Base-by-base conservation (phyloP, 2,113 vertebrate genomes). In the Dasyornis broadbenti region DNA sequence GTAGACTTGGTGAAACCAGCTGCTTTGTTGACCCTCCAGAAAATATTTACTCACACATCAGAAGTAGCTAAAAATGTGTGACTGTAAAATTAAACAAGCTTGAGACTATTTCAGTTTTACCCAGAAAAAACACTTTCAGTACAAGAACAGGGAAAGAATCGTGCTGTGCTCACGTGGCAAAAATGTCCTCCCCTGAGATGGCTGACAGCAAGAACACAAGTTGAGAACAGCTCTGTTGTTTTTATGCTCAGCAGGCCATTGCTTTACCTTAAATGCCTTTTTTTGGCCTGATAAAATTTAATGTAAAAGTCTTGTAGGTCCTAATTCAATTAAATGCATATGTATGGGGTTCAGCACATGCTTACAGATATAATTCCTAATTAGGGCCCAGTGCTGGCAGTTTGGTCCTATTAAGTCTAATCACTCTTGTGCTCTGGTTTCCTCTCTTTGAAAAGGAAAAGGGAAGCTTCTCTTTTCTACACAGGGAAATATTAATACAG, bases 391-490 rank as follows among this genome's bases (percentile, higher is more conserved):
- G 31, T 61, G 70, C 82, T 96, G 82, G 75, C 49, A 82, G 27
- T 94, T 89, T 71, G 61, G 75, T 72, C 31, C 26, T 78, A 39
- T 79, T 72, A 94, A 69, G n/a, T 78, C 56, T 49, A 69, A 91
- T 91, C 28, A 60, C 15, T 82, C 64, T 63, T 78, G 31, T 90
- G 40, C 40, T 71, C 26, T 89, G 71, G 2, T 70, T 90, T 89
- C 82, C 33, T 71, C 39, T 75, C 59, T 63, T 84, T 61, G 44
- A 78, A 89, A 78, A 78, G 15, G 39, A 71, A 66, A 76, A 77
- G 13, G 13, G 26, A 86, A 71, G 26, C 4, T 45, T 61, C 19
- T 60, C 7, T 78, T 82, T 89, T 84, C 72, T 22, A 27, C 33
- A n/a, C 17, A 33, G 77, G 61, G 37, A 64, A 83, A 69, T n/a